Base-by-base conservation (phyloP, 2,888 invertebrate species). In the Xestobium rufovillosum region DNA sequence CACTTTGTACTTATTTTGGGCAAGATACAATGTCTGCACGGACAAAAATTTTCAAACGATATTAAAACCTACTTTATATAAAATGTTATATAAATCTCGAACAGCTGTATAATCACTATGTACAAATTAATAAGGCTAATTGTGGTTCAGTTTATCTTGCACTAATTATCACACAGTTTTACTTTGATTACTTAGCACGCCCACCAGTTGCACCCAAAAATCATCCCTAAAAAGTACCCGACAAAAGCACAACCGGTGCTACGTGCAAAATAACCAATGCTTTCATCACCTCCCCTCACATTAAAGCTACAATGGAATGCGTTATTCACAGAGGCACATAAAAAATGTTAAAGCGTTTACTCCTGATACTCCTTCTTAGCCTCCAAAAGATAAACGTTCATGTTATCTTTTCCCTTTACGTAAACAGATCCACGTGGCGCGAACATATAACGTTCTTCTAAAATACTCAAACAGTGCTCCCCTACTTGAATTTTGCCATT, bases 401-500 rank as follows among this genome's bases (percentile, higher is more conserved):
- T 94, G 58, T 90, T 73, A 60, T 92, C 92, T 68, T 95, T 96
- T 16, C 96, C 96, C 65, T 97, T 97, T 1, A 97, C 95, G 56
- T 87, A 91, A 19, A 96, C 90, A 55, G 85, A 83, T 14, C 94
- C 96, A 2, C 96, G 76, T n/a, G 80, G 84, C 57, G 92, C 89
- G 60, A 96, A 91, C 36, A 84, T 81, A 62, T 89, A 97, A 51
- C 73, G 70, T 10, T 76, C 71, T 19, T 78, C 71, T 19, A 97
- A 70, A 10, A 81, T 72, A 0, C 75, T 66, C 27, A 87, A 64
- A 53, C 85, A 85, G 38, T 80, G 77, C 53, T 83, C 83, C 9
- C 87, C 83, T 2, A 88, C 76, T 60, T 90, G 90, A 47, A 94
- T 86, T 31, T 83, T 71, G 39, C 89, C 86, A 3, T 82, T 75